A percentile compares a stretch with the other conserved stretches of the same genome.
Evolutionary conservation across 2,113 vertebrate genomes (phyloP).

Genomic region (Furnarius figulus): DNA sequence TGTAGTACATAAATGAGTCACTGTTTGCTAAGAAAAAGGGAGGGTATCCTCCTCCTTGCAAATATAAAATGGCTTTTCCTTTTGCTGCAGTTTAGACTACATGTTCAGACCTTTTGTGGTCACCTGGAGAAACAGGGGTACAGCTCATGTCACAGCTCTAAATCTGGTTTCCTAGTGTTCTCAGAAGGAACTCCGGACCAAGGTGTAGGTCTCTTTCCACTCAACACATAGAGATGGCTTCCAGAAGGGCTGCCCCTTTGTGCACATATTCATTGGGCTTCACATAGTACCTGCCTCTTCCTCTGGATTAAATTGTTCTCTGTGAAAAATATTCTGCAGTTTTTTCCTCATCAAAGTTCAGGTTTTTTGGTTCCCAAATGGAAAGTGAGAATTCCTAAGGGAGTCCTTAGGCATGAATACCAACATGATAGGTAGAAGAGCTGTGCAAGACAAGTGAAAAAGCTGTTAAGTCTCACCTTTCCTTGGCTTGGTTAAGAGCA

Average conservation of each 20-base stretch:
- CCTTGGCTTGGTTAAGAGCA: slow-evolving; percentile 36
- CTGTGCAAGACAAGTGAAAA: neutral
- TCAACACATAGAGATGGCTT: neutral
- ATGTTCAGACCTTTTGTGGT: neutral
- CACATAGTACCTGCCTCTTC: neutral
- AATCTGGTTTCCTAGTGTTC: neutral
- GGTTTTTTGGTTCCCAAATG: slow-evolving; percentile 1
- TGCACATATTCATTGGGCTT: accelerated
- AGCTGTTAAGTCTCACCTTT: slow-evolving; percentile 40
- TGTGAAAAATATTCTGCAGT: neutral
- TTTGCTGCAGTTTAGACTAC: neutral
- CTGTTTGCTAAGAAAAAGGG: neutral
- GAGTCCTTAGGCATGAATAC: neutral
- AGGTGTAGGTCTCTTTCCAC: neutral
- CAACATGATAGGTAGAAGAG: slow-evolving; percentile 7
- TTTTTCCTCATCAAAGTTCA: neutral
- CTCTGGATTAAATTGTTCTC: neutral
- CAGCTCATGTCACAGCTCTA: neutral
- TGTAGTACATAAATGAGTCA: neutral
- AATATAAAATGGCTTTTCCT: neutral
- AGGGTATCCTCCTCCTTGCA: neutral
- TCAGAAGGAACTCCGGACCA: neutral
- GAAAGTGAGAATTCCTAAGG: slow-evolving; percentile 3
- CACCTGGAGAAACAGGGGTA: neutral
- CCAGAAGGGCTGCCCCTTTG: neutral